phyloP scores from a whole-genome alignment of 2,888 invertebrate genomes.

The Pantelozetes paolii region DNA sequence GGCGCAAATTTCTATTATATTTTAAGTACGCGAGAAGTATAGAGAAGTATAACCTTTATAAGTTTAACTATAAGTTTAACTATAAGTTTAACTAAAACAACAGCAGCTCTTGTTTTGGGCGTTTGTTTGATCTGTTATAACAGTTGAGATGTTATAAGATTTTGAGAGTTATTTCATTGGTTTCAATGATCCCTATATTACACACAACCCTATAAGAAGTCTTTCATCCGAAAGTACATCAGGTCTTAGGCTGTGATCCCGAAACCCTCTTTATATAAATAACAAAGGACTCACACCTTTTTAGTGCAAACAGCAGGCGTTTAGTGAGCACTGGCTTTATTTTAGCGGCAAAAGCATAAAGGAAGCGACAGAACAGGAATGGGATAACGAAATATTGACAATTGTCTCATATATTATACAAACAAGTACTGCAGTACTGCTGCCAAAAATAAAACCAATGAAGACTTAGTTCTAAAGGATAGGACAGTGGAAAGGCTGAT shows the following conservation, averaged over 20 bases:
- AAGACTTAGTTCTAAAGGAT: constrained; percentile 28
- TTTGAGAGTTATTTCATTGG: background rate
- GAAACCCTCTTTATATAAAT: constrained; percentile 38
- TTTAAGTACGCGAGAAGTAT: constrained; percentile 31
- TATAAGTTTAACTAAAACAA: constrained; percentile 23
- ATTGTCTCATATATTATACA: constrained; percentile 38
- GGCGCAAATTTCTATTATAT: constrained; percentile 32
- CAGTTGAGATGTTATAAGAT: constrained; percentile 21
- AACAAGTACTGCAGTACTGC: constrained; percentile 11
- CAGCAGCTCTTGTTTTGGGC: constrained; percentile 34
- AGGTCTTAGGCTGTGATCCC: constrained; percentile 35
- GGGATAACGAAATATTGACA: constrained; percentile 39
- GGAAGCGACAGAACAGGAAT: constrained; percentile 25
- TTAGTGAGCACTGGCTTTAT: constrained; percentile 27
- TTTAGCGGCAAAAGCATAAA: constrained; percentile 31
- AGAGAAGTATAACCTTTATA: too few relatives aligned
- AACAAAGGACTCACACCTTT: constrained; percentile 33
- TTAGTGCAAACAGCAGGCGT: constrained; percentile 34
- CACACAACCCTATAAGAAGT: constrained; percentile 36
- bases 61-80: too few relatives aligned
- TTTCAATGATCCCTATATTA: constrained; percentile 38
- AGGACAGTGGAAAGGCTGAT: background rate
- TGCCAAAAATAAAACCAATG: constrained; percentile 34
- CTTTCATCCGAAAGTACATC: constrained; percentile 31
- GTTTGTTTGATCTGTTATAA: constrained; percentile 25